Conservation (phyloP, 2,797 vertebrate genomes). For the Anguilla obscura region DNA sequence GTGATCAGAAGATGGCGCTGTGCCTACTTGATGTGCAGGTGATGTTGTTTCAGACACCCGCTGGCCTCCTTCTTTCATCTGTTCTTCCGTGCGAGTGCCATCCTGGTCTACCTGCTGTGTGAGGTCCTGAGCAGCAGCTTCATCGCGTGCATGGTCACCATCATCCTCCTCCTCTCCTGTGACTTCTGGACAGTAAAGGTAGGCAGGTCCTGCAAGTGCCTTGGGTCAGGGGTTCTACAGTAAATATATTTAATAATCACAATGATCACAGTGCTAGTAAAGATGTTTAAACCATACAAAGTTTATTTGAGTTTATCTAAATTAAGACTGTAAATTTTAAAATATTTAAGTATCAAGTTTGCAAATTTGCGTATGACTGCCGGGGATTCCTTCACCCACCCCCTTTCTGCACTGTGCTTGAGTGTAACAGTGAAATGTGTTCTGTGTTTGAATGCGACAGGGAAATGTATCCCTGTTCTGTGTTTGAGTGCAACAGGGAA, state of each 20-base stretch:
- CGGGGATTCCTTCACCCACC: background rate
- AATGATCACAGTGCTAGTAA: background rate
- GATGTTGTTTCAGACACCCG: background rate
- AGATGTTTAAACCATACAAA: background rate
- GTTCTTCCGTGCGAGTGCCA: constrained; percentile 86
- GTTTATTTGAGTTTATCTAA: too few relatives aligned
- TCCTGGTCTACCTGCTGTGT: constrained; percentile 86
- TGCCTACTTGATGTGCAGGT: background rate
- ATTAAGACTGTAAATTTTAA: too few relatives aligned
- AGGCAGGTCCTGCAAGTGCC: constrained; percentile 31
- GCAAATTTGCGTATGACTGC: background rate
- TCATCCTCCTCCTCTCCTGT: constrained; percentile 91
- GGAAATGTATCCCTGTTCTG: background rate
- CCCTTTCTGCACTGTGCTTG: background rate
- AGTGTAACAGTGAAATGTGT: background rate
- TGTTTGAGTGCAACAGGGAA: background rate
- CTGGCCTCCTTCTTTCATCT: constrained; percentile 90
- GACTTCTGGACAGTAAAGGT: constrained; percentile 99
- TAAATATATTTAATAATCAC: background rate
- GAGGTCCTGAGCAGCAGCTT: constrained; percentile 80
- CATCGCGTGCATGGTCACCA: constrained; percentile 91
- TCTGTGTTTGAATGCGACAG: background rate
- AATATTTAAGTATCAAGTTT: background rate
- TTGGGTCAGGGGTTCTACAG: background rate
- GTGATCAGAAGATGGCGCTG: background rate